These are phyloP conservation scores for Akabosia matsudoensis DNA, from an alignment of 1,140 invertebrate species.

Conservation along the genomic window DNA sequence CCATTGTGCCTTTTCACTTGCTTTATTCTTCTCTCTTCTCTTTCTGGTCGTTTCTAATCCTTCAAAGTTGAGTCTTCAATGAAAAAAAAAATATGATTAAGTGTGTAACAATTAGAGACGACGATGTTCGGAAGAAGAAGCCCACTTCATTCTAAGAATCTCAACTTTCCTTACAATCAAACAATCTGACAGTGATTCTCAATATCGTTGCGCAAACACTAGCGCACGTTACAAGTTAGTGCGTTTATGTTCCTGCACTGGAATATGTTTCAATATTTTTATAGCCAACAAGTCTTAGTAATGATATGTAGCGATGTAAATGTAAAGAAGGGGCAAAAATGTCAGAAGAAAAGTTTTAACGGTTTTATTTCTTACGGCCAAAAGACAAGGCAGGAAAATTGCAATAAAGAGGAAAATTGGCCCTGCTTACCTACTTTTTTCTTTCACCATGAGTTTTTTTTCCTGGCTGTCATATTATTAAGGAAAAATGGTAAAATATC, in stretches of 20 bases:
- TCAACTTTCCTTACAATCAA: too few relatives aligned
- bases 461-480: not conserved
- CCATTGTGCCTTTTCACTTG: not conserved
- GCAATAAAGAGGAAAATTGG: not conserved
- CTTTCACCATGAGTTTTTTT: not conserved
- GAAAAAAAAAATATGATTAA: not conserved
- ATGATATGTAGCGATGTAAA: not conserved
- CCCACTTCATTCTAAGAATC: too few relatives aligned
- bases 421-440: constrained; percentile 6
- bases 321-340: not conserved
- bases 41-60: not conserved
- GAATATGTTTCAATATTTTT: too few relatives aligned
- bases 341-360: not conserved
- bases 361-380: not conserved
- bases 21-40: not conserved
- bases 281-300: not conserved
- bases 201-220: too few relatives aligned
- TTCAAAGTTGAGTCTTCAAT: not conserved
- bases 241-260: too few relatives aligned
- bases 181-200: too few relatives aligned
- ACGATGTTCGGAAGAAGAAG: too few relatives aligned
- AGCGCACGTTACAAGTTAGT: too few relatives aligned
- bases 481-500: too few relatives aligned
- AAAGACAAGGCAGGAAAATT: not conserved
- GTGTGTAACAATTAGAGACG: not conserved